These are phyloP conservation scores for Semaprochilodus insignis DNA, from an alignment of 2,797 vertebrate species.

Conservation along the genomic window DNA sequence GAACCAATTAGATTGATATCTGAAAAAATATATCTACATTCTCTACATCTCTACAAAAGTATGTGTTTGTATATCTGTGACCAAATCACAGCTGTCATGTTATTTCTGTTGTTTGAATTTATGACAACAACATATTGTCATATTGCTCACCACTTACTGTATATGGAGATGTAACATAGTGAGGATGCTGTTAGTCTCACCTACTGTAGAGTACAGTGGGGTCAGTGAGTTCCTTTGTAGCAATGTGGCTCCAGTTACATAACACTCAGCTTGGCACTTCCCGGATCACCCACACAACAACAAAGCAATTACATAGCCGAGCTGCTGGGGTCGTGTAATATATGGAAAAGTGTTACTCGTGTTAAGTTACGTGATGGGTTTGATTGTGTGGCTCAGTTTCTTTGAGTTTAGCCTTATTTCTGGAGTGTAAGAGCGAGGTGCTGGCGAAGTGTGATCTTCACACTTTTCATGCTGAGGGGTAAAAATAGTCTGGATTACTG, in stretches of 20 bases:
- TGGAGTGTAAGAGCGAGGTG: not conserved
- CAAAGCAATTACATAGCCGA: not conserved
- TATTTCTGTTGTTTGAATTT: too few relatives aligned
- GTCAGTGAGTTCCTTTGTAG: slow-evolving; percentile 29
- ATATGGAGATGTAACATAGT: not conserved
- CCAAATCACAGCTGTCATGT: too few relatives aligned
- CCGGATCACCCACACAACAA: not conserved
- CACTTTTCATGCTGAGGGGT: slow-evolving; percentile 4
- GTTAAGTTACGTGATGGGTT: not conserved
- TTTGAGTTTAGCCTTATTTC: not conserved
- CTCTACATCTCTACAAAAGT: too few relatives aligned
- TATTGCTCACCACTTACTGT: not conserved
- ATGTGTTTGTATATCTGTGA: too few relatives aligned
- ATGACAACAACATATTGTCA: not conserved
- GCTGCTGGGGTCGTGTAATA: not conserved
- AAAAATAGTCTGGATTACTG: slow-evolving; percentile 30
- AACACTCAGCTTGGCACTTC: slow-evolving; percentile 28
- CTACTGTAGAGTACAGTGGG: slow-evolving; percentile 1
- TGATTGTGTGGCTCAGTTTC: not conserved
- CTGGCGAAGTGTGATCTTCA: not conserved
- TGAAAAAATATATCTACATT: too few relatives aligned
- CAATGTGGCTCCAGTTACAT: slow-evolving; percentile 20
- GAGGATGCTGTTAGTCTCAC: not conserved
- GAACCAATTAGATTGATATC: too few relatives aligned
- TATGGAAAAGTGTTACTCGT: not conserved